Conservation (phyloP, 2,888 invertebrate species). For the Ichneumon xanthorius region DNA sequence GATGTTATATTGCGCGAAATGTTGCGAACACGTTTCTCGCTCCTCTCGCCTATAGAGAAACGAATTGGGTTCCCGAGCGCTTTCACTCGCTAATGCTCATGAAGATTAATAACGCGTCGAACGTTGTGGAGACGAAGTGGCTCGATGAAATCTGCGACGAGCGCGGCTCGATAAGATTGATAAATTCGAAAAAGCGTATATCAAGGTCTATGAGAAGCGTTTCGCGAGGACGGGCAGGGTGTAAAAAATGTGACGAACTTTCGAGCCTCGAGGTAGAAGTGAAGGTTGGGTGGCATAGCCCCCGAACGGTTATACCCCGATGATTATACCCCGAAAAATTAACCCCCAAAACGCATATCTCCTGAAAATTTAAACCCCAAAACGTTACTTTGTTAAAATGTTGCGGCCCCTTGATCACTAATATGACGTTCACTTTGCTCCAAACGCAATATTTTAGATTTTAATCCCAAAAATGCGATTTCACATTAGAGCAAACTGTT, state of each 20-base stretch:
- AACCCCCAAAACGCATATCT: too few species aligned
- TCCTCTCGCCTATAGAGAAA: not conserved
- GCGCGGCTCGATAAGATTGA: conserved; percentile 41
- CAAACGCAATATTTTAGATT: too few species aligned
- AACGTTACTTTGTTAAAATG: too few species aligned
- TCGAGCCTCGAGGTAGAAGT: not conserved
- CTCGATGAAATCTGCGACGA: conserved; percentile 30
- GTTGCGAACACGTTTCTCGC: conserved; percentile 39
- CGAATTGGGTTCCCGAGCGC: conserved; percentile 11
- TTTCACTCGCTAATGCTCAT: conserved; percentile 30
- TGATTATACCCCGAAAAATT: too few species aligned
- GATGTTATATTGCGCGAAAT: conserved; percentile 50
- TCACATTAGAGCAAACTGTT: too few species aligned
- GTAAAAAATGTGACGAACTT: not conserved
- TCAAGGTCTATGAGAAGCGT: conserved; percentile 31
- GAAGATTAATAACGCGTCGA: conserved; percentile 26
- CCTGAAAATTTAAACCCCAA: too few species aligned
- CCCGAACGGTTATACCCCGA: too few species aligned
- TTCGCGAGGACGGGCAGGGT: not conserved
- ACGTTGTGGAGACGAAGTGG: conserved; percentile 19
- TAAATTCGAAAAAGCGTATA: not conserved
- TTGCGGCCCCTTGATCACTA: too few species aligned
- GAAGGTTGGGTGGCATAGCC: too few species aligned
- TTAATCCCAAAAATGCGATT: too few species aligned
- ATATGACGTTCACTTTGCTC: too few species aligned